Evolutionary conservation across 2,113 vertebrate species (phyloP), one percentile per base, ranked within the genome.

Genomic region (Caranx melampygus): DNA sequence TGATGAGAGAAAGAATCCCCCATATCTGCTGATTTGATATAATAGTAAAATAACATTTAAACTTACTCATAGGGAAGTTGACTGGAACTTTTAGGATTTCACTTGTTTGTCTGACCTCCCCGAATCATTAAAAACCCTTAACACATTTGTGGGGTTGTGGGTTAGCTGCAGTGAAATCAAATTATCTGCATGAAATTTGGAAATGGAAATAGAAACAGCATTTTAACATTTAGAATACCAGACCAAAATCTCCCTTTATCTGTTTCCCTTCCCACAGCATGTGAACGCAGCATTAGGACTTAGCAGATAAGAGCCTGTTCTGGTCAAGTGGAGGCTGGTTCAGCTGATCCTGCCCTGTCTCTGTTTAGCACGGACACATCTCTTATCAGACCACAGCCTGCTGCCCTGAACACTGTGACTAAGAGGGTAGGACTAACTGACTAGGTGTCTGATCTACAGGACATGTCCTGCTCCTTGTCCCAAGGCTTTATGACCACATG

Each of bases 251-350:
- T 34, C 18, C 21, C 0, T 3, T 34, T 8, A 59, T 34, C 58
- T 35, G 33, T 10, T 63, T 64, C n/a, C 62, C 34, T 14, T 64
- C 11, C 15, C 18, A 26, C 52, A 34, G 64, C 51, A 10, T 12
- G 2, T 73, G 70, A 83, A 83, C 0, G 54, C 63, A 62, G n/a
- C 70, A 34, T 47, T 6, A 40, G 8, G 33, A 16, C 2, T 35
- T 6, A 14, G 8, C 34, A 72, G 84, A 81, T 86, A 79, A 84
- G 68, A 33, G 34, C 20, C 1, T 54, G 37, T 65, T 65, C 47
- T 70, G 73, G 52, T 81, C 26, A 54, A 67, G 68, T 54, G 72
- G 81, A 55, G 77, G 57, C 72, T 78, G 76, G 77, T 69, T 14
- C 65, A 78, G 65, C 55, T 33, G 4, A 57, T 71, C 14, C 40